Evolutionary conservation across 1,140 invertebrate species (phyloP), one percentile per base, ranked within the genome.

Genomic region (Leguminivora glycinivorella): DNA sequence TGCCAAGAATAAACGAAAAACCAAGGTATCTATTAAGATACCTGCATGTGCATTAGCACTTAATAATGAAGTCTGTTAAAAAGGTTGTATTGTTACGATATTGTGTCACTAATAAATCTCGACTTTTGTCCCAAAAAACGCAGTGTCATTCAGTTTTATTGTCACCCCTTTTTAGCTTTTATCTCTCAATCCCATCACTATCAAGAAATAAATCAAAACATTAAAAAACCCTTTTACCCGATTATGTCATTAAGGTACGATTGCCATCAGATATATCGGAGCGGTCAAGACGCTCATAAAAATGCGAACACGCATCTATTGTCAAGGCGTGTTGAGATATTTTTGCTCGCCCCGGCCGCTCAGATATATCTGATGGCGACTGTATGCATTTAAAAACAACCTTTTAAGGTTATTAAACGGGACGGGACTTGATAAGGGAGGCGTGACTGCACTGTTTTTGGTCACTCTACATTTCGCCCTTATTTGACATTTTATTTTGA

Each of bases 331-430:
- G n/a, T n/a, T n/a, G n/a, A n/a, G n/a, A n/a, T n/a, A n/a, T n/a
- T n/a, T n/a, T n/a, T n/a, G n/a, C n/a, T n/a, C n/a, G n/a, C n/a
- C n/a, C n/a, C n/a, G n/a, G n/a, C n/a, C n/a, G n/a, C n/a, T n/a
- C n/a, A n/a, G n/a, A n/a, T n/a, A n/a, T n/a, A n/a, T n/a, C n/a
- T n/a, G n/a, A n/a, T n/a, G n/a, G n/a, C n/a, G n/a, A n/a, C n/a
- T n/a, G n/a, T n/a, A n/a, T n/a, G 56, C 5, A 14, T 7, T 63
- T 29, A 72, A 74, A 81, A 79, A 76, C 47, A 72, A 63, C 14
- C 76, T 82, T 82, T 82, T 78, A 82, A 74, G 73, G 68, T 67
- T 75, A 82, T 76, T 79, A 78, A 77, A 70, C 47, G 72, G 7
- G n/a, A n/a, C n/a, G n/a, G n/a, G n/a, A n/a, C 34, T 69, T 71